Percentiles rank a stretch among this genome's conserved stretches.
These are phyloP conservation scores for Caenorhabditis becei DNA, from an alignment of 2,888 invertebrate genomes.

Conservation along the genomic window DNA sequence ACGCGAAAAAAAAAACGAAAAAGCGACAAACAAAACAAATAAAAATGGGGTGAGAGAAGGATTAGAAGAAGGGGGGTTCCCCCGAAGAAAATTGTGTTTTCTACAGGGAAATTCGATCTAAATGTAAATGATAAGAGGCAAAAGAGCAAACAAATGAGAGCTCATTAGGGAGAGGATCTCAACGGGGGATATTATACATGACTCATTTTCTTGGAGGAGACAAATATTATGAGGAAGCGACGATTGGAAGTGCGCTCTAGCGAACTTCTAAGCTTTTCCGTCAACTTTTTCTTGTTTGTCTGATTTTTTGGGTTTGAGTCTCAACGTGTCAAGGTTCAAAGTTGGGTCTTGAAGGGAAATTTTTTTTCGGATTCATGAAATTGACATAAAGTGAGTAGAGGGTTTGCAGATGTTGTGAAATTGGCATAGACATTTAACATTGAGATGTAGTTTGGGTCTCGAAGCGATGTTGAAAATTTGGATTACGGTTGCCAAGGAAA, in stretches of 20 bases:
- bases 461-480: too few relatives aligned
- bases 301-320: background rate
- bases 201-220: slow-evolving; percentile 1
- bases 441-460: too few relatives aligned
- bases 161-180: slow-evolving; percentile 49
- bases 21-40: slow-evolving; percentile 42
- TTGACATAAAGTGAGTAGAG: too few relatives aligned
- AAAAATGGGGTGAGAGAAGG: slow-evolving; percentile 38
- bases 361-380: too few relatives aligned
- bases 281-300: background rate
- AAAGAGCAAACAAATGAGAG: slow-evolving; percentile 46
- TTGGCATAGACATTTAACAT: too few relatives aligned
- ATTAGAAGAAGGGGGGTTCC: slow-evolving; percentile 21
- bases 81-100: background rate
- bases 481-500: too few relatives aligned
- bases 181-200: slow-evolving; percentile 17
- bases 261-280: too few relatives aligned
- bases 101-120: slow-evolving; percentile 41
- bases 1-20: slow-evolving; percentile 32
- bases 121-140: slow-evolving; percentile 43
- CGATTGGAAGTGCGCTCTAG: too few relatives aligned
- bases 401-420: too few relatives aligned
- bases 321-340: background rate
- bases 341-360: too few relatives aligned
- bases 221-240: too few relatives aligned